Conservation (phyloP, 1,140 invertebrate genomes). For the Magallana gigas region DNA sequence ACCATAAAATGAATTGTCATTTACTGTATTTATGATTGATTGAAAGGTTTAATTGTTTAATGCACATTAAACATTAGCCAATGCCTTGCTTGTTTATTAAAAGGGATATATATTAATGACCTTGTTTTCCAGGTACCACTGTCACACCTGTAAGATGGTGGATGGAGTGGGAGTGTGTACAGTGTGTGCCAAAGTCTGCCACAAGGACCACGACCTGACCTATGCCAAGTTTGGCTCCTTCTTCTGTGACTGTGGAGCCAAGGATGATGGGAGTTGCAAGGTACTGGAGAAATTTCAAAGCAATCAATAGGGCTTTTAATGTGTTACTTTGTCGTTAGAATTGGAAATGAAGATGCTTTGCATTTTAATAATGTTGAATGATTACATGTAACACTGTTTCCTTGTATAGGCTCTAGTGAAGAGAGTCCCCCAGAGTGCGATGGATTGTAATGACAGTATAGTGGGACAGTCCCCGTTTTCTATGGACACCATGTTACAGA, state of each 20-base stretch:
- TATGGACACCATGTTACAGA: slow-evolving; percentile 78
- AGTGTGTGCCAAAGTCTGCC: slow-evolving; percentile 97
- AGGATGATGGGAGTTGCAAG: slow-evolving; percentile 90
- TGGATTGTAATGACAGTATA: slow-evolving; percentile 63
- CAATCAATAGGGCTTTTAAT: too few species aligned
- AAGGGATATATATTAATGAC: too few species aligned
- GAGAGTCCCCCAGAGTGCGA: slow-evolving; percentile 71
- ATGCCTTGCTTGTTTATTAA: too few species aligned
- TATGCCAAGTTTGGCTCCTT: slow-evolving; percentile 99
- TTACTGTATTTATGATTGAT: too few species aligned
- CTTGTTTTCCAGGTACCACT: slow-evolving; percentile 89
- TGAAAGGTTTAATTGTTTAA: too few species aligned
- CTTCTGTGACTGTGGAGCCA: slow-evolving; percentile 99
- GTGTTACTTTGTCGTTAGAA: too few species aligned
- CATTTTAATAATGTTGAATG: too few species aligned
- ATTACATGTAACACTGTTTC: too few species aligned
- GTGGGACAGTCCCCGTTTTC: slow-evolving; percentile 78
- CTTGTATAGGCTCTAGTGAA: slow-evolving; percentile 78
- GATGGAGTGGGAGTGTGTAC: slow-evolving; percentile 98
- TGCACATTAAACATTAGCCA: too few species aligned
- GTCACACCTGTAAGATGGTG: slow-evolving; percentile 98
- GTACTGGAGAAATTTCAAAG: slow-evolving; percentile 77
- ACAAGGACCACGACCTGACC: slow-evolving; percentile 96
- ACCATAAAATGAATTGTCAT: too few species aligned
- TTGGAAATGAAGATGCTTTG: too few species aligned